Percentiles rank a stretch among this genome's conserved stretches.
Evolutionary conservation across 2,888 invertebrate species (phyloP).

Genomic region (Xylophagus ater): DNA sequence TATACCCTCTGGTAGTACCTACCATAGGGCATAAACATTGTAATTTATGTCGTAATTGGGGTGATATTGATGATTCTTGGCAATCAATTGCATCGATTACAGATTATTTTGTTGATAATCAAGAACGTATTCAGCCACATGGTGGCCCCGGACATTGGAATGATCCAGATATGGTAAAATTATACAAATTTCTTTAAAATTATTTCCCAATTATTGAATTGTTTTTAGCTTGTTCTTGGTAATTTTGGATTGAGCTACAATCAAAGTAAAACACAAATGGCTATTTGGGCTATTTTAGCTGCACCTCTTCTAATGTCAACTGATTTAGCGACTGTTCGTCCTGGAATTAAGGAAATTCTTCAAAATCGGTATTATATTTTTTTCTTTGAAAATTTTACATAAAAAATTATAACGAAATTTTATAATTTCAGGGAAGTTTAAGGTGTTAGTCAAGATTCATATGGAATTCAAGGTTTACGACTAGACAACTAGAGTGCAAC

Average conservation of each 20-base stretch:
- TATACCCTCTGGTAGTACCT: no score
- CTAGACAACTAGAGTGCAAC: no score
- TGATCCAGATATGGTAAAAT: conserved; percentile 55
- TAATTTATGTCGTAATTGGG: conserved; percentile 56
- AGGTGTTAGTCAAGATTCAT: conserved; percentile 53
- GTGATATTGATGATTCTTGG: conserved; percentile 53
- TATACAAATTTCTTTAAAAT: no score
- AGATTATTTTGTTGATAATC: conserved; percentile 49
- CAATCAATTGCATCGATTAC: conserved; percentile 44
- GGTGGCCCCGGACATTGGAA: conserved; percentile 59
- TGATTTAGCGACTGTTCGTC: conserved; percentile 50
- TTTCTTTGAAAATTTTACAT: neutral
- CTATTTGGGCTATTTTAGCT: conserved; percentile 60
- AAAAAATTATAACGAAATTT: neutral
- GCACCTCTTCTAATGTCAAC: conserved; percentile 61
- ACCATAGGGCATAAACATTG: no score
- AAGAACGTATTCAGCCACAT: conserved; percentile 45
- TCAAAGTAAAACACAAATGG: conserved; percentile 61
- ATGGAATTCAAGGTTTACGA: conserved; percentile 52
- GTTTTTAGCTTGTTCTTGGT: conserved; percentile 44
- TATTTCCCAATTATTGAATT: neutral
- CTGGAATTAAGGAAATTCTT: conserved; percentile 48
- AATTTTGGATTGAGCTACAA: conserved; percentile 53
- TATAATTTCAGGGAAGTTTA: conserved; percentile 38
- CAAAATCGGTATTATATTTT: conserved; percentile 49